Base-by-base conservation (phyloP, 2,888 invertebrate species). In the Empis stercorea region DNA sequence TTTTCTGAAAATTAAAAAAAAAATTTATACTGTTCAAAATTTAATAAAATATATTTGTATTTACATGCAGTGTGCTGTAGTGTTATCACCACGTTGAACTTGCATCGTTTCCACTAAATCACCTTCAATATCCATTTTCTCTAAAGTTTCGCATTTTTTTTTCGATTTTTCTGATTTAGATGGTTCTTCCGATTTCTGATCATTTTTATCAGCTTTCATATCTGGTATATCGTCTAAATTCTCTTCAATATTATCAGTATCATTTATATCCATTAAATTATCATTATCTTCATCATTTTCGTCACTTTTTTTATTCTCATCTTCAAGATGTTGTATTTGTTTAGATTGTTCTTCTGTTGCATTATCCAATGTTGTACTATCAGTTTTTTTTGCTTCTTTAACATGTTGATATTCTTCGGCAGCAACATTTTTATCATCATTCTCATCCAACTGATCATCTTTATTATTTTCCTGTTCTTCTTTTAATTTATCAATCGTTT, bases 261-360 rank as follows among this genome's bases (percentile, higher is more conserved):
- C 68, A 59, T 71, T 5, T n/a, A 5, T 64, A 30, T 73, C 66
- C n/a, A 61, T 59, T 4, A 62, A 40, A 30, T 68, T 62, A 4
- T 66, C 67, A 4, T 75, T 72, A 64, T 75, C 73, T 20, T 75
- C 67, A 2, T 45, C 54, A 4, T 73, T 65, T 36, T 76, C 74
- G 13, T 74, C 72, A 9, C 73, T 58, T 43, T 76, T 71, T 10
- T 77, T 75, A 5, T 73, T 73, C 34, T 79, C 73, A 47, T 77
- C 73, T 39, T 81, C 77, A 38, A 77, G 72, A 49, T 80, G 75
- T n/a, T 78, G 76, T 7, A 68, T 56, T 52, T 67, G 57, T 44
- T 67, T 68, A 0, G 84, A 84, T 68, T 94, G 92, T 54, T 93
- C 91, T 64, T 86, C 79, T 0, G 85, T 86, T 0, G 86, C 86